Percentiles rank a stretch among this genome's conserved stretches.
Evolutionary conservation across 2,797 vertebrate genomes (phyloP).

Genomic region (Sphenodon punctatus): DNA sequence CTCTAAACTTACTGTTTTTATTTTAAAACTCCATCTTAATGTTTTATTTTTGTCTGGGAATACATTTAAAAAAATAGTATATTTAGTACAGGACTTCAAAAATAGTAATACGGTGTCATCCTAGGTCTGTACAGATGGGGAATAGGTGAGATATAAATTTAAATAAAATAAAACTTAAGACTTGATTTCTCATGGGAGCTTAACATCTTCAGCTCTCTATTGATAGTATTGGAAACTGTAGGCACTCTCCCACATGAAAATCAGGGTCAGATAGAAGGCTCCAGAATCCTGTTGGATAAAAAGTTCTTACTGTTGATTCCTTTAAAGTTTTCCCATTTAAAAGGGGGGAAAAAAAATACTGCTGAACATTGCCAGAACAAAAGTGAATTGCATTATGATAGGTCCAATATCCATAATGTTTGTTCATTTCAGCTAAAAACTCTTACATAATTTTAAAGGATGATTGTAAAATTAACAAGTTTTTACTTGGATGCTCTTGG

Average conservation of each 20-base stretch:
- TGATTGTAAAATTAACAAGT: slow-evolving; percentile 54
- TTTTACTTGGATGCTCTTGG: slow-evolving; percentile 26
- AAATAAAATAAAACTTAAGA: neutral
- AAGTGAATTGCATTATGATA: slow-evolving; percentile 57
- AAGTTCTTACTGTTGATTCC: slow-evolving; percentile 47
- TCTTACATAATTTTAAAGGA: slow-evolving; percentile 51
- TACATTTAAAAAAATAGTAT: no score
- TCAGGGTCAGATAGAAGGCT: neutral
- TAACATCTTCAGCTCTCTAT: neutral
- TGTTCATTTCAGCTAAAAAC: slow-evolving; percentile 60
- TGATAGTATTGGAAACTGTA: neutral
- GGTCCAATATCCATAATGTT: slow-evolving; percentile 52
- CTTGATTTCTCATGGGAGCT: slow-evolving; percentile 32
- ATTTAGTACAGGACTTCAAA: neutral
- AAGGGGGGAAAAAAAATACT: no score
- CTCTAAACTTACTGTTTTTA: neutral
- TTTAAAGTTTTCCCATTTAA: slow-evolving; percentile 46
- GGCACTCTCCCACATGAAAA: slow-evolving; percentile 22
- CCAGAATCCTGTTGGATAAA: neutral
- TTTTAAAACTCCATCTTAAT: neutral
- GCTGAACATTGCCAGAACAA: slow-evolving; percentile 25
- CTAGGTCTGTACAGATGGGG: no score
- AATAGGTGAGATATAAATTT: no score
- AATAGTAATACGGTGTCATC: neutral
- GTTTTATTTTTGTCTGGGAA: neutral